These are phyloP conservation scores for Sebastes schlegelii DNA, from an alignment of 2,113 vertebrate species.

Conservation along the genomic window DNA sequence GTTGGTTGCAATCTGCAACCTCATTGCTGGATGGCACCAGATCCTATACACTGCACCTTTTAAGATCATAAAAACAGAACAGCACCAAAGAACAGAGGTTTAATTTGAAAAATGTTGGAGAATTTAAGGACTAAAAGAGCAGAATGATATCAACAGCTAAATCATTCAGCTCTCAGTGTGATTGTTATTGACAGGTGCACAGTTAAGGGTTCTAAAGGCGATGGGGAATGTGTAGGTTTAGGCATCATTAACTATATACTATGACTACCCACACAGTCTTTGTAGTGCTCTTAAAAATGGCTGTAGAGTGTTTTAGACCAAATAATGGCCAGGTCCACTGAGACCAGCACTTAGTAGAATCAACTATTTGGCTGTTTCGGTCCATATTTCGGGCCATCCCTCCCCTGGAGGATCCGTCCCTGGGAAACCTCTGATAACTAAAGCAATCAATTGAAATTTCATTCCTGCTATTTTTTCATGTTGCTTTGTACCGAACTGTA, in stretches of 20 bases:
- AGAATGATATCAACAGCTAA: too few relatives aligned
- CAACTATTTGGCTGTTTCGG: constrained; percentile 45
- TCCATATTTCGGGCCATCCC: constrained; percentile 58
- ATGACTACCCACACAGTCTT: constrained; percentile 7
- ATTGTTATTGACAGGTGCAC: constrained; percentile 1
- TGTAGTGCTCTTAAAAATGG: constrained; percentile 2
- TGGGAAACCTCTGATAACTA: constrained; percentile 64
- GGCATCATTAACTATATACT: not conserved
- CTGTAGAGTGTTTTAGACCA: not conserved
- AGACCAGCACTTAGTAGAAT: constrained; percentile 43
- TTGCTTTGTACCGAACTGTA: constrained; percentile 54
- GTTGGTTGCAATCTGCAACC: too few relatives aligned
- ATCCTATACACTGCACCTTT: too few relatives aligned
- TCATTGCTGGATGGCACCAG: too few relatives aligned
- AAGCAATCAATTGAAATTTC: constrained; percentile 73
- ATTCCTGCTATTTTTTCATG: constrained; percentile 61
- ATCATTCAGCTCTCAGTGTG: too few relatives aligned
- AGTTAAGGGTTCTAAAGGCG: not conserved
- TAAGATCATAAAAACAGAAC: too few relatives aligned
- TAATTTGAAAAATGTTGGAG: not conserved
- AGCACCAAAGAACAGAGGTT: not conserved
- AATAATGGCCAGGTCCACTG: constrained; percentile 32
- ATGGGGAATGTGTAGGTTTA: not conserved
- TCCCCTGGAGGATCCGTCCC: constrained; percentile 45
- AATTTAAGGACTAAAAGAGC: not conserved